A percentile compares a stretch with the other conserved stretches of the same genome.
Conservation (phyloP, 92 coral and sea anemone genomes). For the Umimayanthus chanpuru region DNA sequence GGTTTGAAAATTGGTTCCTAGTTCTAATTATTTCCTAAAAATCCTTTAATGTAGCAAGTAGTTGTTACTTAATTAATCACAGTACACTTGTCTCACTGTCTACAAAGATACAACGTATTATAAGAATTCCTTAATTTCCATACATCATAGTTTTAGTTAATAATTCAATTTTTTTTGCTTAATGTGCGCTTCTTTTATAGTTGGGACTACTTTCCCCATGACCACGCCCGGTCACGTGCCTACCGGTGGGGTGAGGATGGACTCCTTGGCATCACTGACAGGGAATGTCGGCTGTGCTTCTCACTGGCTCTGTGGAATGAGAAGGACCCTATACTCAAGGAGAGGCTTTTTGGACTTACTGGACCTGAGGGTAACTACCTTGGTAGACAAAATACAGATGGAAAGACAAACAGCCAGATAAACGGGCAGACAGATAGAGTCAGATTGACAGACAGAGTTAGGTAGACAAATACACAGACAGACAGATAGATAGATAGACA, state of each 20-base stretch:
- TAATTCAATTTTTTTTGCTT: not conserved
- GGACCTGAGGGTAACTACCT: constrained; percentile 85
- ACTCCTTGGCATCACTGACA: constrained; percentile 88
- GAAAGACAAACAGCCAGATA: not conserved
- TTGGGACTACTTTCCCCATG: constrained; percentile 96
- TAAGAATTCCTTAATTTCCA: not conserved
- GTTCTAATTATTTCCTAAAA: no score
- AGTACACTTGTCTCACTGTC: no score
- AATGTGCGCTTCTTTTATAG: constrained; percentile 44
- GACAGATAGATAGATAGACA: no score
- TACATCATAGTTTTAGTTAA: not conserved
- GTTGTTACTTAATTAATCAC: no score
- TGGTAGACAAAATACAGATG: not conserved
- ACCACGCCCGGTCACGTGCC: constrained; percentile 95
- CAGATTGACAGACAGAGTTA: no score
- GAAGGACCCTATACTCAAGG: constrained; percentile 92
- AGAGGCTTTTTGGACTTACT: constrained; percentile 95
- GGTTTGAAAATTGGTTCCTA: no score
- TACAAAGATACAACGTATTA: no score
- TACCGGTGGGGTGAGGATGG: constrained; percentile 99
- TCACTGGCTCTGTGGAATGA: constrained; percentile 96
- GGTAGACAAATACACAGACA: no score
- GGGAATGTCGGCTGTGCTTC: constrained; percentile 94
- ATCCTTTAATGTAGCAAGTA: no score
- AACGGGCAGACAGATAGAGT: no score